These are phyloP conservation scores for Phocoena phocoena DNA, from an alignment of 2,113 vertebrate genomes.

Conservation along the genomic window DNA sequence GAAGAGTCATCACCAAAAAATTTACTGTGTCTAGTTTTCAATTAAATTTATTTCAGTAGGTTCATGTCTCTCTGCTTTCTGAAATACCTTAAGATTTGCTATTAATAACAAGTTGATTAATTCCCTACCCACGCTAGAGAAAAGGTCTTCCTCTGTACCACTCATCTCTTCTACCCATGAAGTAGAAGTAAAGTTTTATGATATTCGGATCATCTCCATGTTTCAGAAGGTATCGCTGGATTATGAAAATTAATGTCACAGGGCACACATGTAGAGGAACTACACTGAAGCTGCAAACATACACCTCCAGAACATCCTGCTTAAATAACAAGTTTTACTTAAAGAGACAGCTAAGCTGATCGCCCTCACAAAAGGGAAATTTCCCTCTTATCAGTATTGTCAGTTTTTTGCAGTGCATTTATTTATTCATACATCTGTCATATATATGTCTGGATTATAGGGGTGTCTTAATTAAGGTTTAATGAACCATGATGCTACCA, in stretches of 20 bases:
- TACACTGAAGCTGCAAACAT: fast-evolving
- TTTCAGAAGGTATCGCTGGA: not conserved
- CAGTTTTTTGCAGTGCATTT: not conserved
- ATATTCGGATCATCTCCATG: not conserved
- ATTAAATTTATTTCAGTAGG: not conserved
- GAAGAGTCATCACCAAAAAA: not conserved
- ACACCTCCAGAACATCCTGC: not conserved
- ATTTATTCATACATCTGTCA: not conserved
- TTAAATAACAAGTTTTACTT: not conserved
- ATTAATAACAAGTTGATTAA: not conserved
- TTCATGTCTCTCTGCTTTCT: not conserved
- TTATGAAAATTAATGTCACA: not conserved
- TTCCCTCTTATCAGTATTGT: not conserved
- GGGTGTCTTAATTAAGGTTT: not conserved
- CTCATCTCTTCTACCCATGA: not conserved
- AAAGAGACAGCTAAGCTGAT: not conserved
- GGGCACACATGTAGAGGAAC: not conserved
- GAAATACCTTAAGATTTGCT: not conserved
- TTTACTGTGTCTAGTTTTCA: not conserved
- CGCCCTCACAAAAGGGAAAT: not conserved
- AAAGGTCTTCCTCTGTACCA: not conserved
- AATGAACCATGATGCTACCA: fast-evolving
- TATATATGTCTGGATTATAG: not conserved
- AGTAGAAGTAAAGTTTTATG: not conserved
- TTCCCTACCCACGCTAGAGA: not conserved